These are phyloP conservation scores for Sorex araneus DNA, from an alignment of 2,113 vertebrate species.

Conservation along the genomic window DNA sequence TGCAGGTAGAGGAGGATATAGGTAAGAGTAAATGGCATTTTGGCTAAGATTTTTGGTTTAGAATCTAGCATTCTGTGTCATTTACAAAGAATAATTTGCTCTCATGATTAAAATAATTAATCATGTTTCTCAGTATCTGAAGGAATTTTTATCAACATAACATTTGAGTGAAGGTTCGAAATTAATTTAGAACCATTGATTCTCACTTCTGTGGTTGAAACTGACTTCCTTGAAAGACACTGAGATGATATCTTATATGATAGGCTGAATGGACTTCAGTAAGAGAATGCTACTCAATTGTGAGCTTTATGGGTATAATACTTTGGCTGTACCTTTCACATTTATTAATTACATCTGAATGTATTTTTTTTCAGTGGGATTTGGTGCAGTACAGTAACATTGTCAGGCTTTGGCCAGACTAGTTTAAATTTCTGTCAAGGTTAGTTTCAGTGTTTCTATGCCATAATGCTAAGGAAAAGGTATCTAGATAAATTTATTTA, in stretches of 20 bases:
- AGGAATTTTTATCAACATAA: conserved; percentile 76
- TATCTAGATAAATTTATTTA: conserved; percentile 59
- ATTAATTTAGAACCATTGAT: conserved; percentile 76
- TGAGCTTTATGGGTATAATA: conserved; percentile 78
- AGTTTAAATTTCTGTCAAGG: conserved; percentile 69
- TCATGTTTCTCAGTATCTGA: conserved; percentile 71
- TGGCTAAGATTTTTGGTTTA: conserved; percentile 61
- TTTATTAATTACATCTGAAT: conserved; percentile 80
- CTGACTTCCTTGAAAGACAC: conserved; percentile 76
- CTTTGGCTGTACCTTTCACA: conserved; percentile 69
- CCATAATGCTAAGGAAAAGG: background rate
- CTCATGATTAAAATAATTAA: conserved; percentile 78
- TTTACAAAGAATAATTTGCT: conserved; percentile 71
- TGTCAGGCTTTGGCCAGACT: conserved; percentile 68
- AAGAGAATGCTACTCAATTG: conserved; percentile 70
- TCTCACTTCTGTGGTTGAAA: conserved; percentile 72
- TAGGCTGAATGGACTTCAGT: conserved; percentile 73
- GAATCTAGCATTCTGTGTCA: conserved; percentile 62
- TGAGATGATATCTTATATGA: conserved; percentile 75
- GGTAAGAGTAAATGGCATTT: background rate
- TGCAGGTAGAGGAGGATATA: background rate
- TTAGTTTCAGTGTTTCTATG: conserved; percentile 42
- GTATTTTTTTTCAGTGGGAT: conserved; percentile 66
- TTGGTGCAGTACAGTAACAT: conserved; percentile 68
- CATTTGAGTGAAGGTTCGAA: conserved; percentile 74